Percentiles rank a stretch among this genome's conserved stretches.
phyloP scores from a whole-genome alignment of 1,140 invertebrate species.

The Pantala flavescens region DNA sequence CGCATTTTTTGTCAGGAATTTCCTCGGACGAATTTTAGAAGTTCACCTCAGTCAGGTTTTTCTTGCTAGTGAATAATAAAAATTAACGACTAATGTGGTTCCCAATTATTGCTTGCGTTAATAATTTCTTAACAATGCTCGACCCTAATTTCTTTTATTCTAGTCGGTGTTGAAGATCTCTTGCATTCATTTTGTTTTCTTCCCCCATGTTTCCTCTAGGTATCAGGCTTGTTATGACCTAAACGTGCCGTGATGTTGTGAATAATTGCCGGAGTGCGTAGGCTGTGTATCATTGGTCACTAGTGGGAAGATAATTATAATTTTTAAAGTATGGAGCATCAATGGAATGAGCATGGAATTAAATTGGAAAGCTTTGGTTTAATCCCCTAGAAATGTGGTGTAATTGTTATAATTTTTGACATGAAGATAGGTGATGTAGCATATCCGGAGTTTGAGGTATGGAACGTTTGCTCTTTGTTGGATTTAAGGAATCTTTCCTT shows the following conservation, averaged over 20 bases:
- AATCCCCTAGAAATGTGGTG: background rate
- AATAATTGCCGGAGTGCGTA: background rate
- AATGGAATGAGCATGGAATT: background rate
- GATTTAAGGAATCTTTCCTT: too few species aligned
- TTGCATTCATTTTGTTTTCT: background rate
- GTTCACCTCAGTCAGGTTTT: too few species aligned
- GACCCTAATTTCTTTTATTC: background rate
- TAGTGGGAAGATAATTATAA: background rate
- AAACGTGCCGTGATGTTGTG: background rate
- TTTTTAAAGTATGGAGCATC: background rate
- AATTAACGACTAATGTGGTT: too few species aligned
- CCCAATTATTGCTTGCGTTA: too few species aligned
- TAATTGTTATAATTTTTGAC: too few species aligned
- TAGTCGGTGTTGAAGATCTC: background rate
- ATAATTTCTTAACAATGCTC: background rate
- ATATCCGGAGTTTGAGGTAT: too few species aligned
- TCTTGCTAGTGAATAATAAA: too few species aligned
- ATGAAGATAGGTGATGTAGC: too few species aligned
- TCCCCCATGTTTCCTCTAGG: background rate
- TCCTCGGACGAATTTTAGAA: too few species aligned
- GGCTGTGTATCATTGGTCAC: background rate
- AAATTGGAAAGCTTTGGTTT: slow-evolving; percentile 4
- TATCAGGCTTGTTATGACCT: background rate
- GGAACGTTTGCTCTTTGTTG: too few species aligned
- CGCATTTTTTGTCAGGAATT: background rate